A percentile compares a stretch with the other conserved stretches of the same genome.
phyloP scores from a whole-genome alignment of 2,797 vertebrate species.

The Garrulus glandarius region DNA sequence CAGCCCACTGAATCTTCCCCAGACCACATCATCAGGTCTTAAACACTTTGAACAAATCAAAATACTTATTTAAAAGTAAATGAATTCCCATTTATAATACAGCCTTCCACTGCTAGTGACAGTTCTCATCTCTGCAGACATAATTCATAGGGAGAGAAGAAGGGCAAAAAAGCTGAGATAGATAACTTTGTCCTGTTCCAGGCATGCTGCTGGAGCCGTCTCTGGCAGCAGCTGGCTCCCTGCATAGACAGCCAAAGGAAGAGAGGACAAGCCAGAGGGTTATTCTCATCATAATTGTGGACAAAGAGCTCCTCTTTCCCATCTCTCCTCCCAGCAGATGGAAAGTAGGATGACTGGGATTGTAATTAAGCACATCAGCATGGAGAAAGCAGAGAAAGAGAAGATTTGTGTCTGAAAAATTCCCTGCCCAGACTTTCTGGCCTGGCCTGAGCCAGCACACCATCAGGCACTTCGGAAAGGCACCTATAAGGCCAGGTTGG shows the following conservation, averaged over 20 bases:
- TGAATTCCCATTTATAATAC: not conserved
- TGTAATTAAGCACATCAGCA: not conserved
- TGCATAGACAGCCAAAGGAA: not conserved
- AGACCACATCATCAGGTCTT: not conserved
- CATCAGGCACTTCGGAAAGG: not conserved
- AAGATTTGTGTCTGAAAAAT: not conserved
- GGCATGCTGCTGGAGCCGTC: not conserved
- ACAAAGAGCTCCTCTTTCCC: not conserved
- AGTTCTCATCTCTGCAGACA: not conserved
- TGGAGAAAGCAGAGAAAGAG: not conserved
- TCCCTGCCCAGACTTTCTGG: not conserved
- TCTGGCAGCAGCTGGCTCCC: not conserved
- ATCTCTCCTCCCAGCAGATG: not conserved
- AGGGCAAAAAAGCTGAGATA: not conserved
- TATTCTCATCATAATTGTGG: not conserved
- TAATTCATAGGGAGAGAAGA: not conserved
- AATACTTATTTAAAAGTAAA: constrained; percentile 9
- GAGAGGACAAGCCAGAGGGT: not conserved
- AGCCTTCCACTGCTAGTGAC: not conserved
- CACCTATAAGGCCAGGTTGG: not conserved
- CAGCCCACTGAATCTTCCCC: not conserved
- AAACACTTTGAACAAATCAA: not conserved
- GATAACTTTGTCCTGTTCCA: not conserved
- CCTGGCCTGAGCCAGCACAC: not conserved
- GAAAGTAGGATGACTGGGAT: constrained; percentile 1